Conservation (phyloP, 2,888 invertebrate genomes). For the Tuberolachnus salignus region DNA sequence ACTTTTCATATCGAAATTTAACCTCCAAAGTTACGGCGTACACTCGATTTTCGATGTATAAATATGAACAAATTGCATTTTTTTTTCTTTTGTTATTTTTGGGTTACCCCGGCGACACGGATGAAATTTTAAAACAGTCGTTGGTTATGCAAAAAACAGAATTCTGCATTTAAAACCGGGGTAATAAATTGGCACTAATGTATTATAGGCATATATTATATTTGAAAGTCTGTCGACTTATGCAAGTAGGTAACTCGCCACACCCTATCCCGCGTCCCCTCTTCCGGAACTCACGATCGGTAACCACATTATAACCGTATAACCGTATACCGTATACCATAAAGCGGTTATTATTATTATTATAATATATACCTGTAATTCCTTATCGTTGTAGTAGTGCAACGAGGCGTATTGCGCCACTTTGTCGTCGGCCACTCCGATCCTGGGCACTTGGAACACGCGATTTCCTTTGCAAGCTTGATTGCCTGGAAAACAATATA, state of each 20-base stretch:
- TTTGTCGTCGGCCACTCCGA: constrained; percentile 89
- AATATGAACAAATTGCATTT: too few species aligned
- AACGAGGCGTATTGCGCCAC: constrained; percentile 89
- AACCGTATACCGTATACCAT: not conserved
- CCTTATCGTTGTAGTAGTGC: constrained; percentile 92
- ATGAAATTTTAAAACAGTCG: too few species aligned
- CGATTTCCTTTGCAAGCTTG: constrained; percentile 87
- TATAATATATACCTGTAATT: constrained; percentile 81
- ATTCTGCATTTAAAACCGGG: too few species aligned
- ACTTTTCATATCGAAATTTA: too few species aligned
- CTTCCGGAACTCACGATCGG: too few species aligned
- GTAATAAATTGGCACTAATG: not conserved
- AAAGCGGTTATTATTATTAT: not conserved
- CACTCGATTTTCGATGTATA: too few species aligned
- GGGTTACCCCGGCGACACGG: too few species aligned
- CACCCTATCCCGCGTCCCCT: too few species aligned
- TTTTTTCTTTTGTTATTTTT: too few species aligned
- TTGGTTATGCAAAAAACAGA: too few species aligned
- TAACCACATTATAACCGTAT: not conserved
- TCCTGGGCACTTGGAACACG: constrained; percentile 78
- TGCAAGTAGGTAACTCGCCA: not conserved
- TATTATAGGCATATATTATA: too few species aligned
- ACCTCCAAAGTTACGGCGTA: too few species aligned
- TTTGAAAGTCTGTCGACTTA: constrained; percentile 3
- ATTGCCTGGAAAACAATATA: constrained; percentile 64